Evolutionary conservation across 1,140 invertebrate genomes (phyloP).

Genomic region (Nasonia longicornis): DNA sequence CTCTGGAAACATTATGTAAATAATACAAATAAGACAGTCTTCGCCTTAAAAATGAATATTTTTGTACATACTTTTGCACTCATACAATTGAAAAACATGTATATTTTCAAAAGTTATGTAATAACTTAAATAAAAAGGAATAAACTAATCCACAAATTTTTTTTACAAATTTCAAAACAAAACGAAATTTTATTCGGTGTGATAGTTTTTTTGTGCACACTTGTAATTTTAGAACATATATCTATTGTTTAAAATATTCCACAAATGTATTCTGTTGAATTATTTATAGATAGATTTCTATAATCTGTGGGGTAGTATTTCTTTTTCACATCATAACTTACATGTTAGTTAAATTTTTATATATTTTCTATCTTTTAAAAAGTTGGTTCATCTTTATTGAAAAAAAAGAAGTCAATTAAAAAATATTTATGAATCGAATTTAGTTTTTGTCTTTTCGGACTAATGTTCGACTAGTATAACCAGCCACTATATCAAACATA

Average conservation of each 20-base stretch:
- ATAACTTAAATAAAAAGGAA: constrained; percentile 25
- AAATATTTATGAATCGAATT: constrained; percentile 22
- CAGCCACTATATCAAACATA: constrained; percentile 15
- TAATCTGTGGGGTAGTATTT: background rate
- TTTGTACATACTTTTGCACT: constrained; percentile 12
- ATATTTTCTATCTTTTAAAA: background rate
- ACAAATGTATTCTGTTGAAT: background rate
- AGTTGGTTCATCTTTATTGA: constrained; percentile 11
- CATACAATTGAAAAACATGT: constrained; percentile 22
- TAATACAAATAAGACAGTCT: constrained; percentile 38
- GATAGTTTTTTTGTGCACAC: background rate
- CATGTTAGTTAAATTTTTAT: constrained; percentile 4
- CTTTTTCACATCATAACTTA: constrained; percentile 4
- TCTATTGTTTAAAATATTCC: constrained; percentile 14
- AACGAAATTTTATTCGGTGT: background rate
- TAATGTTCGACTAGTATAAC: constrained; percentile 26
- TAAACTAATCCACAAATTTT: background rate
- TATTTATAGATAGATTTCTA: constrained; percentile 11
- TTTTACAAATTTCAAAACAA: background rate
- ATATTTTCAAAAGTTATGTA: constrained; percentile 12
- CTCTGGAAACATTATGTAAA: constrained; percentile 73
- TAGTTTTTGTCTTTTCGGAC: constrained; percentile 8
- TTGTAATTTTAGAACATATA: background rate
- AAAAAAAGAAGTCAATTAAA: constrained; percentile 16
- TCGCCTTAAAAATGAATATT: background rate